phyloP scores from a whole-genome alignment of 2,113 vertebrate species.

The Larimichthys polyactis region DNA sequence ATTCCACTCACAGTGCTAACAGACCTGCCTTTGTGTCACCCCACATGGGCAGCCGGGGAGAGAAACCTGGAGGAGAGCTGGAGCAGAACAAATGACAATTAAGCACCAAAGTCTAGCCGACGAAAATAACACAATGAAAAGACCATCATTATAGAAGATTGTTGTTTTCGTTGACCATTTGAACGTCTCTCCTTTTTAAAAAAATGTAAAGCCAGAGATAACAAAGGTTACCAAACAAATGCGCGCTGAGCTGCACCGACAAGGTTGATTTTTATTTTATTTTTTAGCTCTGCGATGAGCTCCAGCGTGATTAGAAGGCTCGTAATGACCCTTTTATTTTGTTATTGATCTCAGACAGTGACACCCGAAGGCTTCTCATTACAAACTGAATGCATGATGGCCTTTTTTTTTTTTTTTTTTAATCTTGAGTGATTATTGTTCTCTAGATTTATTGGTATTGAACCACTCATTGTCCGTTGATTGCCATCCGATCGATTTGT shows the following conservation, averaged over 20 bases:
- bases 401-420: neutral
- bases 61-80: conserved; percentile 30
- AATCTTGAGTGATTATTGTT: conserved; percentile 30
- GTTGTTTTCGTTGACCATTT: conserved; percentile 3
- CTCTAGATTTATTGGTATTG: conserved; percentile 26
- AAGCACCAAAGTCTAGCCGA: conserved; percentile 30
- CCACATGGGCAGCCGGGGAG: conserved; percentile 12
- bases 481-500: conserved; percentile 21
- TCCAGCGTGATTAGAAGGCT: conserved; percentile 25
- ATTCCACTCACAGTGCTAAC: conserved; percentile 20
- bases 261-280: neutral
- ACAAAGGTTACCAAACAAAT: conserved; percentile 17
- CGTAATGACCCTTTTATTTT: conserved; percentile 28
- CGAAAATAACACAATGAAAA: conserved; percentile 14
- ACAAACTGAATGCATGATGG: conserved; percentile 6
- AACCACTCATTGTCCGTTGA: conserved; percentile 16
- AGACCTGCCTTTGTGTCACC: conserved; percentile 20
- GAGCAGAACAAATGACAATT: conserved; percentile 26
- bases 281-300: conserved; percentile 12
- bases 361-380: conserved; percentile 30
- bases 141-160: neutral
- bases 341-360: conserved; percentile 40
- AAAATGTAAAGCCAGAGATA: neutral
- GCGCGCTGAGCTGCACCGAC: neutral
- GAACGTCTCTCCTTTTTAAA: neutral